Evolutionary conservation across 2,888 invertebrate species (phyloP).

Genomic region (Eudasyphora cyanicolor): DNA sequence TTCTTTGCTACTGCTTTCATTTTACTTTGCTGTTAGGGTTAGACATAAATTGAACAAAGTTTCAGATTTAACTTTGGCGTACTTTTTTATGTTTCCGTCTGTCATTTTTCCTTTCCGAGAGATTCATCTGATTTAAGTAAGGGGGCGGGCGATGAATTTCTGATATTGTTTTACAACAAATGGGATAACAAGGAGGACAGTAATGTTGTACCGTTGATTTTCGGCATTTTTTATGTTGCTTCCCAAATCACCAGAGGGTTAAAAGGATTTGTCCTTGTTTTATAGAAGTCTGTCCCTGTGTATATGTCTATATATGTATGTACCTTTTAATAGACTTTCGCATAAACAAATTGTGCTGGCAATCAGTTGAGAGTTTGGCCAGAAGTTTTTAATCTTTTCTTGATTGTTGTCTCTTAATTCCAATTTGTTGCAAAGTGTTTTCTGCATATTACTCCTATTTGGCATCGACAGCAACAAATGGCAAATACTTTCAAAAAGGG

Average conservation of each 20-base stretch:
- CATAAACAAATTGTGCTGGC: not conserved
- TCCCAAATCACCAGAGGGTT: no score
- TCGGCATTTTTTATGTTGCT: not conserved
- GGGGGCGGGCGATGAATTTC: not conserved
- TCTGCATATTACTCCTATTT: no score
- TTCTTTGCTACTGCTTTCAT: not conserved
- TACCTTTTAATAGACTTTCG: not conserved
- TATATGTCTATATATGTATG: not conserved
- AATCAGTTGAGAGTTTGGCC: not conserved
- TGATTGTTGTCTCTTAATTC: not conserved
- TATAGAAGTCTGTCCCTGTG: no score
- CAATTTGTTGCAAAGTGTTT: not conserved
- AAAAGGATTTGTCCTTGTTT: no score
- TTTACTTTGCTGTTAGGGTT: not conserved
- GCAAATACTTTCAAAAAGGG: not conserved
- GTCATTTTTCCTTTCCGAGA: not conserved
- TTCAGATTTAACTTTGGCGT: no score
- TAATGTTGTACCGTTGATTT: not conserved
- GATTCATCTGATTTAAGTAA: no score
- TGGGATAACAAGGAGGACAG: no score
- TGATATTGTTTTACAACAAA: not conserved
- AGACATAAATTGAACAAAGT: no score
- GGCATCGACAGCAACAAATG: not conserved
- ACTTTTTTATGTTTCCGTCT: not conserved
- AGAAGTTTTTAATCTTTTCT: not conserved